These are phyloP conservation scores for Phalacrocorax aristotelis DNA, from an alignment of 2,113 vertebrate species.

Conservation along the genomic window DNA sequence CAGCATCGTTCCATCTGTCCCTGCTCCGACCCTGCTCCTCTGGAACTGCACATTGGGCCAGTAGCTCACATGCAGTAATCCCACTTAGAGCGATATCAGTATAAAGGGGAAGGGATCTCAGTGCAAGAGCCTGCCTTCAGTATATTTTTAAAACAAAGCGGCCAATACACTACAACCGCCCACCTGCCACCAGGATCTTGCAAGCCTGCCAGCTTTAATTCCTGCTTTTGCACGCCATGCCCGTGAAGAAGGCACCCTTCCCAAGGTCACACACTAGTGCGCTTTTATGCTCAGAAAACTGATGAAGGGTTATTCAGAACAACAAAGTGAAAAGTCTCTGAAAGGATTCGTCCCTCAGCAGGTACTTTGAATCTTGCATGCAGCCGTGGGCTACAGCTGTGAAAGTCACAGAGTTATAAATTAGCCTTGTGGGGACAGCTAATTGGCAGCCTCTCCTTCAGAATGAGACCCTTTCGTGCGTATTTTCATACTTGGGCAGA, in stretches of 20 bases:
- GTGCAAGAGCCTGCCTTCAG: not conserved
- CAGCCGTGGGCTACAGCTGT: not conserved
- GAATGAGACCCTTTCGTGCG: not conserved
- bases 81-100: not conserved
- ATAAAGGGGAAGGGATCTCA: not conserved
- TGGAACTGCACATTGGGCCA: not conserved
- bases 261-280: not conserved
- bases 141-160: not conserved
- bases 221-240: not conserved
- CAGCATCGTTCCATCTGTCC: not conserved
- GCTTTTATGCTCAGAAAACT: not conserved
- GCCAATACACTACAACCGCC: not conserved
- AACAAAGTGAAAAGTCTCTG: not conserved
- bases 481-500: not conserved
- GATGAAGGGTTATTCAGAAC: not conserved
- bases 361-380: not conserved
- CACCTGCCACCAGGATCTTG: not conserved
- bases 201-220: not conserved
- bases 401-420: not conserved
- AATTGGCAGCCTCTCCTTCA: not conserved
- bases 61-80: not conserved
- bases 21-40: not conserved
- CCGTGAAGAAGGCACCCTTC: not conserved
- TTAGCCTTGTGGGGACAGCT: not conserved
- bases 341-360: not conserved